Conservation (phyloP, 1,140 invertebrate genomes). For the Halictus rubicundus region DNA sequence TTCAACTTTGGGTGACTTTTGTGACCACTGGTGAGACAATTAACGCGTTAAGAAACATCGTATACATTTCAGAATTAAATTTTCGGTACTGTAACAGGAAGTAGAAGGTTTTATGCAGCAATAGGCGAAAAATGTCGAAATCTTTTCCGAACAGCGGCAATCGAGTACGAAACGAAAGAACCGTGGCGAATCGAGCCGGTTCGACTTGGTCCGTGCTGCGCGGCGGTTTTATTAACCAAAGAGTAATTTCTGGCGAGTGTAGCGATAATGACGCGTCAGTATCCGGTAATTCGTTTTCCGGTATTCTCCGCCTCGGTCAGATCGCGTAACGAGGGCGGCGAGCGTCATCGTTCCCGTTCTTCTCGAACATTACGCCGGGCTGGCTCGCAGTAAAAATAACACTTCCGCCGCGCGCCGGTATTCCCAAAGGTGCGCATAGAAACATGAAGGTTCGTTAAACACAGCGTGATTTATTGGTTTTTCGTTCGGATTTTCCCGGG, state of each 20-base stretch:
- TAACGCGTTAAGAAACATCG: too few species aligned
- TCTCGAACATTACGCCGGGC: constrained; percentile 18
- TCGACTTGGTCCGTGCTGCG: background rate
- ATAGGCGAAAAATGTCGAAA: too few species aligned
- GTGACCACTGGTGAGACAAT: too few species aligned
- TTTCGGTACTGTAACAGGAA: too few species aligned
- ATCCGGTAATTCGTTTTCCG: constrained; percentile 2
- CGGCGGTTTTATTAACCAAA: background rate
- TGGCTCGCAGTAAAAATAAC: constrained; percentile 36
- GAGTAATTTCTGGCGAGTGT: background rate
- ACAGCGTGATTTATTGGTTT: constrained; percentile 63
- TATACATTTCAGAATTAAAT: too few species aligned
- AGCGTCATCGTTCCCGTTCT: constrained; percentile 34
- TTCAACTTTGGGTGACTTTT: too few species aligned
- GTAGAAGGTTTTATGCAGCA: too few species aligned
- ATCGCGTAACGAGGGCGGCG: constrained; percentile 18
- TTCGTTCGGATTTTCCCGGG: constrained; percentile 53
- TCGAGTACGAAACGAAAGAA: background rate
- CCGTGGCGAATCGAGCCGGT: background rate
- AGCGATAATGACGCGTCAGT: constrained; percentile 11
- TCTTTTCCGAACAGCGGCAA: too few species aligned
- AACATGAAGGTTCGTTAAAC: constrained; percentile 64
- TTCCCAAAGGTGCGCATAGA: constrained; percentile 58
- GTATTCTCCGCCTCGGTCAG: background rate
- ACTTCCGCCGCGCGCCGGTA: constrained; percentile 26